phyloP scores from a whole-genome alignment of 2,888 invertebrate genomes.

The Idaea biselata region DNA sequence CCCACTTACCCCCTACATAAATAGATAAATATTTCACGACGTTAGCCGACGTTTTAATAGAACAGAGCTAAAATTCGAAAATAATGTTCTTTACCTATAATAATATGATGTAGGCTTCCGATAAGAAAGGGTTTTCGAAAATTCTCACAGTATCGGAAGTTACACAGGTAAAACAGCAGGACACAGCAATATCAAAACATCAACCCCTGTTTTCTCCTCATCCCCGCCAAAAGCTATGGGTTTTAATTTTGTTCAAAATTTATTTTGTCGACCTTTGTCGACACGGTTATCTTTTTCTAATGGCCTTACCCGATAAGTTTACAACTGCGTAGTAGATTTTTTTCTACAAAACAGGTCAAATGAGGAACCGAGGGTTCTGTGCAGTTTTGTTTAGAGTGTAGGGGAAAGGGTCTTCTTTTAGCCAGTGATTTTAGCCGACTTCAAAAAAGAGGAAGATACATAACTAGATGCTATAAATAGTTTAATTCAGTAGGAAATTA shows the following conservation, averaged over 20 bases:
- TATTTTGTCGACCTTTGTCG: neutral
- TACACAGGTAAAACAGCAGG: too few species aligned
- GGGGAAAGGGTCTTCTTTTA: constrained; percentile 6
- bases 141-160: too few species aligned
- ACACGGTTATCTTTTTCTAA: neutral
- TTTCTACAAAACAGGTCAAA: neutral
- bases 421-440: neutral
- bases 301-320: neutral
- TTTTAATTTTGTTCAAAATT: neutral
- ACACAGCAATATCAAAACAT: neutral
- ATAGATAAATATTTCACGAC: too few species aligned
- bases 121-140: too few species aligned
- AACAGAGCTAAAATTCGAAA: too few species aligned
- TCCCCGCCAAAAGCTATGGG: neutral
- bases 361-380: neutral
- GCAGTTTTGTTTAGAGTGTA: neutral
- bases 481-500: too few species aligned
- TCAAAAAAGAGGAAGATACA: constrained; percentile 8
- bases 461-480: too few species aligned
- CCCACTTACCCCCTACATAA: too few species aligned
- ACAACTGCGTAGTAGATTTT: neutral
- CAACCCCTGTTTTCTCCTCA: neutral
- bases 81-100: too few species aligned
- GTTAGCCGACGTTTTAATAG: too few species aligned
- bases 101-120: too few species aligned